Conservation (phyloP, 2,797 vertebrate genomes). For the Rhinoraja longicauda region DNA sequence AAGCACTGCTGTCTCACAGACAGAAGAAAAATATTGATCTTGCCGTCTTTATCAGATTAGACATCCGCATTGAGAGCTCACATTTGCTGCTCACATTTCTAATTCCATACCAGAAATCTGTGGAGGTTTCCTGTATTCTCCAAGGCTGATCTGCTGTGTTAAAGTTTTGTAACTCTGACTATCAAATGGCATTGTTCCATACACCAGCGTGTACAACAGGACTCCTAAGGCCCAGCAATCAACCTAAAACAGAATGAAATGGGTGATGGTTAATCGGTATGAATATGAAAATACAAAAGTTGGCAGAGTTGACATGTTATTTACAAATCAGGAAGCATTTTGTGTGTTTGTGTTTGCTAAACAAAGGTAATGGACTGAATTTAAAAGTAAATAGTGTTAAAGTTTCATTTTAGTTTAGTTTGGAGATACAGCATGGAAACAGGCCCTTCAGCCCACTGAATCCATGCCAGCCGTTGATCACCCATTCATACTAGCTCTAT, state of each 20-base stretch:
- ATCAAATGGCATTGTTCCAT: constrained; percentile 76
- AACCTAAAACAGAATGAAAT: constrained; percentile 53
- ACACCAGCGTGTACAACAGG: constrained; percentile 68
- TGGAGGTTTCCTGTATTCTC: constrained; percentile 63
- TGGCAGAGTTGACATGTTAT: neutral
- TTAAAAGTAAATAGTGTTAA: neutral
- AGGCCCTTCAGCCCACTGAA: too few species aligned
- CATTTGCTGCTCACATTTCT: neutral
- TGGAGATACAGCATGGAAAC: too few species aligned
- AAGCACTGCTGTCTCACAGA: too few species aligned
- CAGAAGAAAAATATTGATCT: too few species aligned
- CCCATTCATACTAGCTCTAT: too few species aligned
- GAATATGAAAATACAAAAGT: neutral
- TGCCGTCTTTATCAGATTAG: neutral
- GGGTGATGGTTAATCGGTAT: neutral
- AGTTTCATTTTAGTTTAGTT: neutral
- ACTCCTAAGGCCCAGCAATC: constrained; percentile 79
- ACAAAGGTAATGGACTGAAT: neutral
- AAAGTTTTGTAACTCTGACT: constrained; percentile 60
- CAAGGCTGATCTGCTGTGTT: constrained; percentile 67
- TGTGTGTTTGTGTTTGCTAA: neutral
- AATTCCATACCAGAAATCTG: constrained; percentile 62
- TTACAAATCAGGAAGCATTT: neutral
- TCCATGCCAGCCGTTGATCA: too few species aligned
- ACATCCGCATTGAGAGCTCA: neutral